phyloP scores from a whole-genome alignment of 2,888 invertebrate species.

The Oegoconia quadripuncta region DNA sequence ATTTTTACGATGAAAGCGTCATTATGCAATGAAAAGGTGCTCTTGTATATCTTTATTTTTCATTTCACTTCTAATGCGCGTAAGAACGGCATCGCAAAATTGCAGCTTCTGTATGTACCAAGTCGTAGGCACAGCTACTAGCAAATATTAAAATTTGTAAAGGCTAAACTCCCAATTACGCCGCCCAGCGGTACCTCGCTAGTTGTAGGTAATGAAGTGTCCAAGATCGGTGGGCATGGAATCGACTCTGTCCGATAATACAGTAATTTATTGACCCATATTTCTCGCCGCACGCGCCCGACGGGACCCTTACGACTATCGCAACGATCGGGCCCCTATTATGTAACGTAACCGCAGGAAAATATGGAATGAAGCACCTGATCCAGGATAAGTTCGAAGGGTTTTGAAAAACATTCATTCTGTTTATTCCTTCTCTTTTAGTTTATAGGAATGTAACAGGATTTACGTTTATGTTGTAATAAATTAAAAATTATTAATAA shows the following conservation, averaged over 20 bases:
- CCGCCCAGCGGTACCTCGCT: constrained; percentile 7
- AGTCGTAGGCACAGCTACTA: too few relatives aligned
- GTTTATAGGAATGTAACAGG: neutral
- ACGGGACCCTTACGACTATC: constrained; percentile 43
- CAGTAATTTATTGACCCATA: constrained; percentile 57
- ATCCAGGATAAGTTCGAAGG: neutral
- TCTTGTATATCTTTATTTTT: too few relatives aligned
- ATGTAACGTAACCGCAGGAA: constrained; percentile 2
- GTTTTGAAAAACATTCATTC: neutral
- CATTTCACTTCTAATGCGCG: too few relatives aligned
- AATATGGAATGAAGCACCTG: constrained; percentile 5
- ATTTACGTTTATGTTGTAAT: neutral
- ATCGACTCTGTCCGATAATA: constrained; percentile 50
- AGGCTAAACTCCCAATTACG: constrained; percentile 7
- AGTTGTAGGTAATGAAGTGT: constrained; percentile 25
- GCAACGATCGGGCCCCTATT: constrained; percentile 13
- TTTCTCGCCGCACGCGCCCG: constrained; percentile 44
- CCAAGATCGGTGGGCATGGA: constrained; percentile 25
- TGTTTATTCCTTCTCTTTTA: neutral
- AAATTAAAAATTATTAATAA: too few relatives aligned
- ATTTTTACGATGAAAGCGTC: too few relatives aligned
- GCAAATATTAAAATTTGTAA: too few relatives aligned
- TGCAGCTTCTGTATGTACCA: too few relatives aligned
- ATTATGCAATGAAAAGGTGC: too few relatives aligned
- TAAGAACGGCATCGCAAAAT: neutral